Percentiles rank a stretch among this genome's conserved stretches.
These are phyloP conservation scores for Elysia crispata DNA, from an alignment of 2,888 invertebrate genomes.

Conservation along the genomic window DNA sequence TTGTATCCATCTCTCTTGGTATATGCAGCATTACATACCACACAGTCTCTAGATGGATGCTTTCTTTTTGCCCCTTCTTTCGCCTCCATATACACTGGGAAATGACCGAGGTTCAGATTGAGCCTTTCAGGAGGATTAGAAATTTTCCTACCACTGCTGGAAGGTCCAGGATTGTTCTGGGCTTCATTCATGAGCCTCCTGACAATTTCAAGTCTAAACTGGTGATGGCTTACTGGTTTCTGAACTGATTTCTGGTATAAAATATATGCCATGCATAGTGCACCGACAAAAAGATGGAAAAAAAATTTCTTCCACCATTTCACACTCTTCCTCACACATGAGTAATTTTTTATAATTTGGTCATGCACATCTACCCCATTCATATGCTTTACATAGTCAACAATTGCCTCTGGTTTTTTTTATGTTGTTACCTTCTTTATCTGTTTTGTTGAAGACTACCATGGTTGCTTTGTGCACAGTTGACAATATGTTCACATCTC, in stretches of 20 bases:
- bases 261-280: constrained; percentile 3
- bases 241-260: not conserved
- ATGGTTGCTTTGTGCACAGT: constrained; percentile 46
- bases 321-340: constrained; percentile 30
- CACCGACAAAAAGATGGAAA: too few species aligned
- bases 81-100: too few species aligned
- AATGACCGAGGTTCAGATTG: not conserved
- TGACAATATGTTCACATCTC: constrained; percentile 46
- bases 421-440: constrained; percentile 31
- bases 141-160: too few species aligned
- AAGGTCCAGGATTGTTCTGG: not conserved
- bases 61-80: too few species aligned
- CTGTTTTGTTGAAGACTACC: constrained; percentile 20
- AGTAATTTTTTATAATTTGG: constrained; percentile 10
- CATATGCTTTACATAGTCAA: constrained; percentile 34
- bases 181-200: not conserved
- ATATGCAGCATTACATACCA: not conserved
- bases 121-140: not conserved
- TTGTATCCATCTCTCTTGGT: too few species aligned
- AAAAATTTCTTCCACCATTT: constrained; percentile 53
- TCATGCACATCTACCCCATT: constrained; percentile 14
- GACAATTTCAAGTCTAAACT: too few species aligned
- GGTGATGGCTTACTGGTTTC: not conserved
- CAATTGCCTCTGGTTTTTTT: constrained; percentile 34
- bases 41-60: not conserved